Percentiles rank a stretch among this genome's conserved stretches.
These are phyloP conservation scores for Papilio polyxenes DNA, from an alignment of 1,140 invertebrate species.

Conservation along the genomic window DNA sequence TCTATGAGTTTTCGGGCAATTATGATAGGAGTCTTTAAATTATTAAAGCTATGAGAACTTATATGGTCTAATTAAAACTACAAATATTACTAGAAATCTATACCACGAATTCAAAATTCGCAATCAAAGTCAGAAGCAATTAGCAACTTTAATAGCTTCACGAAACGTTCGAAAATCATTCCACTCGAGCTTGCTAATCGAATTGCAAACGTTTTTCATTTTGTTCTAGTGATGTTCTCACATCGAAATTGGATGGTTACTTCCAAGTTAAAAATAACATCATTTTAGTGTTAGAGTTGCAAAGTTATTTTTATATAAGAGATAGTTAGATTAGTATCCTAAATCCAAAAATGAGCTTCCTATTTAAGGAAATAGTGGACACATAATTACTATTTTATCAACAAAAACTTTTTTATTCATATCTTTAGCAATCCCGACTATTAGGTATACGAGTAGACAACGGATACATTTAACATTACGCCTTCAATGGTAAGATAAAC, in stretches of 20 bases:
- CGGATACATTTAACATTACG: too few species aligned
- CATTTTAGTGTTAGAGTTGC: background rate
- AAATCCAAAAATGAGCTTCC: too few species aligned
- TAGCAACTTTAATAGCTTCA: slow-evolving; percentile 5
- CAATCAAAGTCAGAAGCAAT: background rate
- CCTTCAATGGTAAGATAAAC: too few species aligned
- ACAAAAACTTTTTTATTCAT: too few species aligned
- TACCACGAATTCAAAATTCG: slow-evolving; percentile 3
- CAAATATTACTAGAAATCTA: slow-evolving; percentile 4
- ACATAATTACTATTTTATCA: too few species aligned
- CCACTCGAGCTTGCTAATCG: background rate
- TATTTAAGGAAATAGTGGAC: too few species aligned
- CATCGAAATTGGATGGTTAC: background rate
- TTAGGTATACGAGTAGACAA: too few species aligned
- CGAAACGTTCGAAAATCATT: slow-evolving; percentile 12
- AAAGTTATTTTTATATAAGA: too few species aligned
- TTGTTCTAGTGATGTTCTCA: slow-evolving; percentile 5
- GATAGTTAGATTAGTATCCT: too few species aligned
- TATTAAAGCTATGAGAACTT: background rate
- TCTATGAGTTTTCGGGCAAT: background rate
- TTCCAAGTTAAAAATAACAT: background rate
- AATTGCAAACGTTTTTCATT: slow-evolving; percentile 10
- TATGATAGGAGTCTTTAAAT: background rate
- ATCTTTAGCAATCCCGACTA: too few species aligned
- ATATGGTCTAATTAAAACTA: background rate